phyloP scores from a whole-genome alignment of 1,140 invertebrate species.

The Doryteuthis pealeii region DNA sequence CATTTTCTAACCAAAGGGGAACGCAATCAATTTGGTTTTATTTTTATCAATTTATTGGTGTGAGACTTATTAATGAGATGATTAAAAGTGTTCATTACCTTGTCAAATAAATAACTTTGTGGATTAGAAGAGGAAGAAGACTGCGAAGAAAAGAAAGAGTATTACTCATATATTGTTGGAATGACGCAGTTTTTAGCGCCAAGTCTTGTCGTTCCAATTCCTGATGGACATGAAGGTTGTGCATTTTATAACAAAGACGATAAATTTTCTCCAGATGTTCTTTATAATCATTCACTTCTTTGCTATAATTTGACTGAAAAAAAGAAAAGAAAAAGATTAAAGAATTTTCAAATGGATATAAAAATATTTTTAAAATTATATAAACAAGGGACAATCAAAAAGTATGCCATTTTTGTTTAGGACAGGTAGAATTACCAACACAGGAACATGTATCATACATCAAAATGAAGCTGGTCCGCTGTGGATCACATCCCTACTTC shows the following conservation, averaged over 20 bases:
- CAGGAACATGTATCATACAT: no score
- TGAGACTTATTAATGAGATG: no score
- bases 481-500: no score
- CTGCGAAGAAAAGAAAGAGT: background rate
- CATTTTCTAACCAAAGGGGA: no score
- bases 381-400: no score
- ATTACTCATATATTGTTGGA: background rate
- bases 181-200: conserved; percentile 14
- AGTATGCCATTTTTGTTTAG: no score
- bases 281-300: conserved; percentile 28
- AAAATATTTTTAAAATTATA: no score
- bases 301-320: conserved; percentile 30
- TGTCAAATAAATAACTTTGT: background rate
- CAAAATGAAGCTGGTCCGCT: no score
- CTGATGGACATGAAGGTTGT: conserved; percentile 22
- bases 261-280: conserved; percentile 31
- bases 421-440: no score
- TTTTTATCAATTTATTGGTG: no score
- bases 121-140: background rate
- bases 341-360: no score
- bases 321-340: background rate
- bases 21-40: no score
- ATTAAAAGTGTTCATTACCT: background rate
- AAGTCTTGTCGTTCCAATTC: conserved; percentile 27
- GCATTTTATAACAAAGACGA: conserved; percentile 24